Percentiles rank a stretch among this genome's conserved stretches.
Evolutionary conservation across 2,113 vertebrate species (phyloP).

Genomic region (Leptobrachium ailaonicum): DNA sequence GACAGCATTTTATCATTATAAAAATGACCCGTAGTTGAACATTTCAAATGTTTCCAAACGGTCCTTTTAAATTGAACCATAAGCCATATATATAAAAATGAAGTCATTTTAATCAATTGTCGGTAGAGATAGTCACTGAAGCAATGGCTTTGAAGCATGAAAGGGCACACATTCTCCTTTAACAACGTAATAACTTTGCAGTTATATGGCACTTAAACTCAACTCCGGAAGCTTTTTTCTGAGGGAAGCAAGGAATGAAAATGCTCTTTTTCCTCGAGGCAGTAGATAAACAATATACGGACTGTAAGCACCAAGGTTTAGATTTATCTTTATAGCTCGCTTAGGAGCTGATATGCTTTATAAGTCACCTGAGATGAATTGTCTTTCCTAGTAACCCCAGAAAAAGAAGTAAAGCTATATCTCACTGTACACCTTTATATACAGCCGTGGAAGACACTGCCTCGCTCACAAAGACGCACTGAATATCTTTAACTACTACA

Average conservation of each 20-base stretch:
- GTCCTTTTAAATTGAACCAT: neutral
- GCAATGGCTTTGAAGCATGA: constrained; percentile 17
- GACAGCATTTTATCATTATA: too few species aligned
- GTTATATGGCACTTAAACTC: constrained; percentile 27
- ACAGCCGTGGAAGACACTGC: neutral
- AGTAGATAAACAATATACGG: constrained; percentile 20
- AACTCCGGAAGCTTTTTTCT: constrained; percentile 9
- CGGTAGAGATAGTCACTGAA: constrained; percentile 1
- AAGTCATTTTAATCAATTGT: constrained; percentile 31
- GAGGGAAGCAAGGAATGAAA: constrained; percentile 12
- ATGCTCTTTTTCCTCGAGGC: constrained; percentile 3
- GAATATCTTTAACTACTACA: constrained; percentile 7
- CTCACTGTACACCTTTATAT: constrained; percentile 17
- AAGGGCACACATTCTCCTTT: constrained; percentile 41
- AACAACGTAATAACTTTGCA: constrained; percentile 40
- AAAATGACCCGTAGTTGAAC: too few species aligned
- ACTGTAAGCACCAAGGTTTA: constrained; percentile 12
- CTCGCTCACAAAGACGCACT: neutral
- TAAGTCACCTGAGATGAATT: constrained; percentile 19
- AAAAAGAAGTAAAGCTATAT: neutral
- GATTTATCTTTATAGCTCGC: constrained; percentile 19
- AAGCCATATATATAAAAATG: constrained; percentile 20
- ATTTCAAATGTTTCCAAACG: too few species aligned
- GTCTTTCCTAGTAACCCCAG: neutral
- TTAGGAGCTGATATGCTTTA: constrained; percentile 22